Evolutionary conservation across 2,797 vertebrate genomes (phyloP).

Genomic region (Ptychobarbus kaznakovi): DNA sequence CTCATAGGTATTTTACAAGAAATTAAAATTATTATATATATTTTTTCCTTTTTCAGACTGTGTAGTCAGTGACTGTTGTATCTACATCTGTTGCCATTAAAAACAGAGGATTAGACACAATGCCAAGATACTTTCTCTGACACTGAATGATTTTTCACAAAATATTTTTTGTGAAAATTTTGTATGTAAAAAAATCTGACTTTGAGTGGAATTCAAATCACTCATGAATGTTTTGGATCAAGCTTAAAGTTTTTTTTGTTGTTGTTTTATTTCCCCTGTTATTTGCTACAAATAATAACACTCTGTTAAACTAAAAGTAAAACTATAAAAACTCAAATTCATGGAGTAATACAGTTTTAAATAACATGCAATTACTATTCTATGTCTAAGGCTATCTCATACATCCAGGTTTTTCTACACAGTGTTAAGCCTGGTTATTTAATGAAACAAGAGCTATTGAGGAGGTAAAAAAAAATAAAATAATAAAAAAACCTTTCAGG

Average conservation of each 20-base stretch:
- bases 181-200: neutral
- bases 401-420: neutral
- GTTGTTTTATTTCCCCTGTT: neutral
- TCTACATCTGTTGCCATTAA: neutral
- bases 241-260: no score
- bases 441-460: neutral
- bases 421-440: neutral
- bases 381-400: neutral
- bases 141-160: no score
- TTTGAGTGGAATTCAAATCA: neutral
- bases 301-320: neutral
- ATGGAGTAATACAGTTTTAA: neutral
- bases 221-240: no score
- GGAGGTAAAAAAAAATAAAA: neutral
- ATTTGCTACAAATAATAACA: constrained; percentile 20
- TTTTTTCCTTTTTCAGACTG: no score
- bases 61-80: no score
- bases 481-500: neutral
- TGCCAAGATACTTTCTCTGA: neutral
- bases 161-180: neutral
- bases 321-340: neutral
- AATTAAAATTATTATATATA: neutral
- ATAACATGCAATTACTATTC: neutral
- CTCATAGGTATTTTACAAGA: neutral
- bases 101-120: neutral